Percentiles rank a stretch among this genome's conserved stretches.
Evolutionary conservation across 2,888 invertebrate genomes (phyloP).

Genomic region (Pardosa pseudoannulata): DNA sequence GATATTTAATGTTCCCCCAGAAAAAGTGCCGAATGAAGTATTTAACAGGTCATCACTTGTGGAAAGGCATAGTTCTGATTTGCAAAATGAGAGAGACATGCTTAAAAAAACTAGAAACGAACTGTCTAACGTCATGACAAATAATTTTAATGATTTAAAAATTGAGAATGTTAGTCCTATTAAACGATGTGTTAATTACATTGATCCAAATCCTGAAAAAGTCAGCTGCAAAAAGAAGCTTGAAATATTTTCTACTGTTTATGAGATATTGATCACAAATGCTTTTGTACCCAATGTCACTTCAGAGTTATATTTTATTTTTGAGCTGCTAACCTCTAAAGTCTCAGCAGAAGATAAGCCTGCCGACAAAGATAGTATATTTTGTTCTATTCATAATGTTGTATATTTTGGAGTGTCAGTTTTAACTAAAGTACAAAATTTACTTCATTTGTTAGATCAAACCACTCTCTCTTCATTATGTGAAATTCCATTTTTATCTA

Average conservation of each 20-base stretch:
- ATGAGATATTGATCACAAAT: slow-evolving; percentile 81
- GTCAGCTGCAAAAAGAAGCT: slow-evolving; percentile 81
- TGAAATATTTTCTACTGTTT: slow-evolving; percentile 81
- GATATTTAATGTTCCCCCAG: slow-evolving; percentile 1
- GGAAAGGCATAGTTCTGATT: neutral
- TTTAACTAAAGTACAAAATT: slow-evolving; percentile 81
- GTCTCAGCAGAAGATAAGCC: slow-evolving; percentile 7
- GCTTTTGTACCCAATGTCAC: slow-evolving; percentile 83
- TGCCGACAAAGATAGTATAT: slow-evolving; percentile 72
- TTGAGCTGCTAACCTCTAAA: slow-evolving; percentile 81
- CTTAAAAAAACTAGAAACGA: slow-evolving; percentile 34
- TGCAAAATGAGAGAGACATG: slow-evolving; percentile 52
- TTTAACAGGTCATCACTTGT: slow-evolving; percentile 24
- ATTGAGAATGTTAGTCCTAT: neutral
- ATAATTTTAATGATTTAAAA: neutral
- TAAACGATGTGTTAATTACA: neutral
- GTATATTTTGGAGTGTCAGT: slow-evolving; percentile 86
- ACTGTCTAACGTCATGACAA: neutral
- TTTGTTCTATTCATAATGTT: slow-evolving; percentile 81
- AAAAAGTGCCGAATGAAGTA: slow-evolving; percentile 25
- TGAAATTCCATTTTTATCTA: slow-evolving; percentile 83
- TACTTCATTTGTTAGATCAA: slow-evolving; percentile 82
- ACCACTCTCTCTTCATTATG: slow-evolving; percentile 83
- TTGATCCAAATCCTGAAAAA: slow-evolving; percentile 74
- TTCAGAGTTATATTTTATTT: slow-evolving; percentile 84